Evolutionary conservation across 2,888 invertebrate species (phyloP).

Genomic region (Psylliodes chrysocephalus): DNA sequence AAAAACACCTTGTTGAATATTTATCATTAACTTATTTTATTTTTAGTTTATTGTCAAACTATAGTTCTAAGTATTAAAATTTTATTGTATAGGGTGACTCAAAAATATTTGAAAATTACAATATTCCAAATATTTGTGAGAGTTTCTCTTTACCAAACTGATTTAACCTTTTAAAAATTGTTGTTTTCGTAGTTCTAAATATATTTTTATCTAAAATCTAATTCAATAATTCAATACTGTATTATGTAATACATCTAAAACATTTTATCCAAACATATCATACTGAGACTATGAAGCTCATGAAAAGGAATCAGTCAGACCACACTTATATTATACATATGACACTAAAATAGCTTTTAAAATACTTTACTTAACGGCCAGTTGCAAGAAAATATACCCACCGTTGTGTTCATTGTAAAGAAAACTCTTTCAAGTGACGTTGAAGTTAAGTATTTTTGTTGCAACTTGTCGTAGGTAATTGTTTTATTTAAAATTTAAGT

Average conservation of each 20-base stretch:
- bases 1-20: too few relatives aligned
- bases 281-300: conserved; percentile 13
- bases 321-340: not conserved
- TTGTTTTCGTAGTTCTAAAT: too few relatives aligned
- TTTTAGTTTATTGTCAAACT: too few relatives aligned
- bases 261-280: conserved; percentile 21
- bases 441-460: not conserved
- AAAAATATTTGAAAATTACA: too few relatives aligned
- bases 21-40: too few relatives aligned
- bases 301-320: conserved; percentile 2
- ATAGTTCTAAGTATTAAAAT: too few relatives aligned
- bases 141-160: too few relatives aligned
- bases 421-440: not conserved
- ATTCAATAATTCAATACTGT: not conserved
- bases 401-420: not conserved
- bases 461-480: not conserved
- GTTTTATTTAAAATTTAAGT: not conserved
- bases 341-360: not conserved
- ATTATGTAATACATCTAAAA: not conserved
- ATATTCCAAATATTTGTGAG: too few relatives aligned
- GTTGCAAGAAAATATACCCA: not conserved
- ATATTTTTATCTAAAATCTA: too few relatives aligned
- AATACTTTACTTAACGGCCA: not conserved
- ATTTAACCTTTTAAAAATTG: too few relatives aligned
- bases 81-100: too few relatives aligned